Evolutionary conservation across 2,113 vertebrate genomes (phyloP), one percentile per base, ranked within the genome.

Genomic region (Peromyscus leucopus): DNA sequence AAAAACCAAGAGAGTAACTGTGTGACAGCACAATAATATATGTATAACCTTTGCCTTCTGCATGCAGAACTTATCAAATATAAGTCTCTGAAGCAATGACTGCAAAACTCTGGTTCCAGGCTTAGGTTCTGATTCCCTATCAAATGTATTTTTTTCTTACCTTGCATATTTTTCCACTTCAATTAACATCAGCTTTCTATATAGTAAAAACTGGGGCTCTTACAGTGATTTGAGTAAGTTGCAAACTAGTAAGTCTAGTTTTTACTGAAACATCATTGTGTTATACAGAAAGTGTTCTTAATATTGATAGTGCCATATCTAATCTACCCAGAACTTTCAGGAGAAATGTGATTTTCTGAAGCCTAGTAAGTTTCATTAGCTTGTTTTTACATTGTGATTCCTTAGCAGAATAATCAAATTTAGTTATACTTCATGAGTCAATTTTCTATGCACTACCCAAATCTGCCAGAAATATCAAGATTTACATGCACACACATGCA

Each of bases 171-270:
- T 36, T n/a, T 87, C 12, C 9, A 74, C 2, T 88, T 96, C 15
- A 69, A 83, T 71, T 74, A 91, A 89, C 59, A 59, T 11, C 0
- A 71, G 78, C 22, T 93, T 96, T 67, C 36, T 39, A 36, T 24
- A 7, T 3, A 85, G 7, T 90, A 79, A 3, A 57, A 19, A 2
- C 59, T 83, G 86, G 7, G 0, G 75, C 8, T 87, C 26, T 61
- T 78, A 71, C 15, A 82, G 74, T 96, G 42, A 86, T 19, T 7
- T 61, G 96, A 92, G 87, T 90, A 4, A 86, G n/a, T 74, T 72
- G 42, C 51, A 91, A 93, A 65, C 65, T 72, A 79, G 31, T 63
- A 51, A 93, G 55, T 19, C 3, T 93, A 51, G 84, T 3, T 57
- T 89, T 94, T 85, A 61, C 42, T 19, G 8, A 95, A 93, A 80